These are phyloP conservation scores for Philonicus albiceps DNA, from an alignment of 2,888 invertebrate species.

Conservation along the genomic window DNA sequence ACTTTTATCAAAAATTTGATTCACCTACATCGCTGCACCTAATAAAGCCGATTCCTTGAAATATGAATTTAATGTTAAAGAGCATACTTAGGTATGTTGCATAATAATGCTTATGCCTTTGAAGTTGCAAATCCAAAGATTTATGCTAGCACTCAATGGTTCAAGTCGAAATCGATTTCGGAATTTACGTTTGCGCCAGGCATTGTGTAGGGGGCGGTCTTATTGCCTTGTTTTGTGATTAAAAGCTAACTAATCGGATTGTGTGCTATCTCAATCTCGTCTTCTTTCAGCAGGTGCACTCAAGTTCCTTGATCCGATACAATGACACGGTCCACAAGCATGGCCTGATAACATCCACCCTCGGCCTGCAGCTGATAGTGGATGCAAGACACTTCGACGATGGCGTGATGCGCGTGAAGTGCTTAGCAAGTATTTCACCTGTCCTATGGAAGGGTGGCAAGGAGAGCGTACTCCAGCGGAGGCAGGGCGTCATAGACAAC, in stretches of 20 bases:
- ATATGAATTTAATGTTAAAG: background rate
- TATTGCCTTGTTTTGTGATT: background rate
- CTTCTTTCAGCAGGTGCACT: slow-evolving; percentile 64
- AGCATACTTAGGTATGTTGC: background rate
- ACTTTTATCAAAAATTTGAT: background rate
- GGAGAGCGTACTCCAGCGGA: slow-evolving; percentile 68
- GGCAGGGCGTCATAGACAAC: slow-evolving; percentile 68
- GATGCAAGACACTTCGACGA: slow-evolving; percentile 67
- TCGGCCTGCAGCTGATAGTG: slow-evolving; percentile 68
- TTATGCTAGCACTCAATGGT: background rate
- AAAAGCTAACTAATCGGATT: background rate
- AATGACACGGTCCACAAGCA: slow-evolving; percentile 67
- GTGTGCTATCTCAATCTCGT: background rate
- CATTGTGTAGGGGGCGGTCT: too few relatives aligned
- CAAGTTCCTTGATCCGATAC: slow-evolving; percentile 66
- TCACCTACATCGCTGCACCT: background rate
- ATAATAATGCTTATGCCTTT: background rate
- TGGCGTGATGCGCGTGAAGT: slow-evolving; percentile 70
- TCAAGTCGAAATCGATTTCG: slow-evolving; percentile 4
- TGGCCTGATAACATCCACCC: slow-evolving; percentile 68
- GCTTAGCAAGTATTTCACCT: slow-evolving; percentile 69
- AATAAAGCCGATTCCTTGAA: background rate
- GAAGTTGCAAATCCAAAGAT: background rate
- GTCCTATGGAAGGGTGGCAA: slow-evolving; percentile 69
- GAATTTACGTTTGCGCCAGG: background rate